phyloP scores from a whole-genome alignment of 23 tunicate genomes.

The Styela plicata region DNA sequence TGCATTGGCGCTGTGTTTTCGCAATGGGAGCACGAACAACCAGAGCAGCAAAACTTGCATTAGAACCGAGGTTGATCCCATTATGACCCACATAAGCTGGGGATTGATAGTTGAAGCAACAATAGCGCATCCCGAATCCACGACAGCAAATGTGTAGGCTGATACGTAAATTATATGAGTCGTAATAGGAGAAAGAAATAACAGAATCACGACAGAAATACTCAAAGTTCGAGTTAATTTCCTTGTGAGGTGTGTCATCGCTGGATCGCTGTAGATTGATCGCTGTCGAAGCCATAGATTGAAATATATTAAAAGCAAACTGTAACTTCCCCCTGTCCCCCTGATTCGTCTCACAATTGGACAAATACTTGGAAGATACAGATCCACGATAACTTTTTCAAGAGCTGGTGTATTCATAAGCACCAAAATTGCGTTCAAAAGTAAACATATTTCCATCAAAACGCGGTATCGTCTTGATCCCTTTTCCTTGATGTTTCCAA shows the following conservation, averaged over 20 bases:
- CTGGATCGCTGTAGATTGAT: not conserved
- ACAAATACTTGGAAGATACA: not conserved
- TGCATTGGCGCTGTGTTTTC: not conserved
- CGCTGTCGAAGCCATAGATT: constrained; percentile 1
- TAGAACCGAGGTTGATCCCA: not conserved
- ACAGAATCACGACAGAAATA: not conserved
- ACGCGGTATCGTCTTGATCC: not conserved
- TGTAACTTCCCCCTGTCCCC: not conserved
- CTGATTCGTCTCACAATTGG: not conserved
- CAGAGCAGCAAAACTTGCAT: not conserved
- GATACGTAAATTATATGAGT: not conserved
- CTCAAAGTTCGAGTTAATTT: not conserved
- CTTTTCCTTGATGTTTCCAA: not conserved
- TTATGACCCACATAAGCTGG: not conserved
- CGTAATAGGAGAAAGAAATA: no score
- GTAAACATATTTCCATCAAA: not conserved
- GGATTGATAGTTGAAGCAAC: not conserved
- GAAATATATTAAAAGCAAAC: not conserved
- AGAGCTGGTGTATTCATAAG: not conserved
- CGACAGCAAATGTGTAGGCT: not conserved
- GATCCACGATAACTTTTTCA: not conserved
- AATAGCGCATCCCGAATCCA: not conserved
- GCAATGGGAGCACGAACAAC: not conserved
- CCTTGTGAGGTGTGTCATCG: constrained; percentile 1
- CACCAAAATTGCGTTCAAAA: not conserved